Percentiles rank a stretch among this genome's conserved stretches.
phyloP scores from a whole-genome alignment of 2,888 invertebrate species.

The Hydraecia micacea region DNA sequence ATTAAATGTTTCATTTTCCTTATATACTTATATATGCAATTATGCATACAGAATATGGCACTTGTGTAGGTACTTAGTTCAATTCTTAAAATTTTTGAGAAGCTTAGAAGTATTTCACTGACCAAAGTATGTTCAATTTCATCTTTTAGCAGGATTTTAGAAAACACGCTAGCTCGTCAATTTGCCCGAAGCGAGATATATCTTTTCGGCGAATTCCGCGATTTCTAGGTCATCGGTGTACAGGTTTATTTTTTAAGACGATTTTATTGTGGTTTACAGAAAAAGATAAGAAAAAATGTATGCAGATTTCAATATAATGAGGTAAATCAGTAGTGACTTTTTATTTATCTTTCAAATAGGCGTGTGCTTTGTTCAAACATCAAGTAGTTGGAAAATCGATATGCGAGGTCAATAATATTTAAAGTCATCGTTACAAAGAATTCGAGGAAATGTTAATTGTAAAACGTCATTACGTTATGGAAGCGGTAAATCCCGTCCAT shows the following conservation, averaged over 20 bases:
- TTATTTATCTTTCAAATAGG: constrained; percentile 36
- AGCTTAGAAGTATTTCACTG: background rate
- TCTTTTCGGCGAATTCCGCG: constrained; percentile 26
- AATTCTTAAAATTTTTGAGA: too few relatives aligned
- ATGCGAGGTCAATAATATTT: constrained; percentile 39
- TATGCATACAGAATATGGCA: background rate
- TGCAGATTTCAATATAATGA: background rate
- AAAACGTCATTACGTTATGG: constrained; percentile 17
- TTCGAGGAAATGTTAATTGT: constrained; percentile 27
- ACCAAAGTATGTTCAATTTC: background rate
- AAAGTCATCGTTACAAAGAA: constrained; percentile 9
- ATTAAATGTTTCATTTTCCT: background rate
- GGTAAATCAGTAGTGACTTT: background rate
- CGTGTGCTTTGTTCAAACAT: constrained; percentile 37
- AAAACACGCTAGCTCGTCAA: background rate
- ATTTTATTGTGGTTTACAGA: constrained; percentile 19
- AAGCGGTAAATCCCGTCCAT: constrained; percentile 50
- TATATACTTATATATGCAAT: too few relatives aligned
- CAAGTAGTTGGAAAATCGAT: constrained; percentile 9
- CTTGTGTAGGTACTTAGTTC: background rate
- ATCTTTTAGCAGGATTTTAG: background rate
- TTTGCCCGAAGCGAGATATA: constrained; percentile 35
- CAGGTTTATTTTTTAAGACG: constrained; percentile 21
- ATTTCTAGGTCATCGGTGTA: constrained; percentile 33
- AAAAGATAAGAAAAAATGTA: constrained; percentile 12